These are phyloP conservation scores for Lepilemur septentrionalis DNA, from an alignment of 2,797 vertebrate species.

Conservation along the genomic window DNA sequence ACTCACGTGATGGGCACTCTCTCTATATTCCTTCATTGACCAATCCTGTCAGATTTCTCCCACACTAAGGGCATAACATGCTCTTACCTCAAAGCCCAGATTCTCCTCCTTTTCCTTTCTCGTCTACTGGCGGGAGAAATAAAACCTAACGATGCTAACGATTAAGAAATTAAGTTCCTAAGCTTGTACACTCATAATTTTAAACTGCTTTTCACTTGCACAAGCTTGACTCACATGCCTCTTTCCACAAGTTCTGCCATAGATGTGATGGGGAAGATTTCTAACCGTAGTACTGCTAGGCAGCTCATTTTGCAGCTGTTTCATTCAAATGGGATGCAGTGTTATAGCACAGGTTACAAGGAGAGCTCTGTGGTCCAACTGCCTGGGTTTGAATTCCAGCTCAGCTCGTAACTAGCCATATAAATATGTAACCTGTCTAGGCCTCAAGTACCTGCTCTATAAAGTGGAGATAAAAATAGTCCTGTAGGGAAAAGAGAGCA, in stretches of 20 bases:
- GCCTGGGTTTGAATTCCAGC: not conserved
- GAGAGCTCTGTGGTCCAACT: not conserved
- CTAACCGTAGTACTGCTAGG: not conserved
- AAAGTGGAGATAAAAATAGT: not conserved
- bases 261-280: not conserved
- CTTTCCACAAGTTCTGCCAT: not conserved
- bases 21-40: not conserved
- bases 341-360: no score
- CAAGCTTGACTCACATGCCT: not conserved
- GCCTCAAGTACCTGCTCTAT: not conserved
- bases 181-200: not conserved
- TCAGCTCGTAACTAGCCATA: not conserved
- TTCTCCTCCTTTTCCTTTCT: not conserved
- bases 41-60: not conserved
- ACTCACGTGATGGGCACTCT: rapidly evolving
- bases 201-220: not conserved
- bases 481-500: not conserved
- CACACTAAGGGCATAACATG: not conserved
- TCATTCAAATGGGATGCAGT: not conserved
- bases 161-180: not conserved
- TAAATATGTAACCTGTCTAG: not conserved
- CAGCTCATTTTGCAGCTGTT: not conserved
- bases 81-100: not conserved
- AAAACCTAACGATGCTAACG: not conserved
- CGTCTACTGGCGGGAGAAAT: not conserved